Percentiles rank a stretch among this genome's conserved stretches.
phyloP scores from a whole-genome alignment of 2,888 invertebrate genomes.

The Rapana venosa region DNA sequence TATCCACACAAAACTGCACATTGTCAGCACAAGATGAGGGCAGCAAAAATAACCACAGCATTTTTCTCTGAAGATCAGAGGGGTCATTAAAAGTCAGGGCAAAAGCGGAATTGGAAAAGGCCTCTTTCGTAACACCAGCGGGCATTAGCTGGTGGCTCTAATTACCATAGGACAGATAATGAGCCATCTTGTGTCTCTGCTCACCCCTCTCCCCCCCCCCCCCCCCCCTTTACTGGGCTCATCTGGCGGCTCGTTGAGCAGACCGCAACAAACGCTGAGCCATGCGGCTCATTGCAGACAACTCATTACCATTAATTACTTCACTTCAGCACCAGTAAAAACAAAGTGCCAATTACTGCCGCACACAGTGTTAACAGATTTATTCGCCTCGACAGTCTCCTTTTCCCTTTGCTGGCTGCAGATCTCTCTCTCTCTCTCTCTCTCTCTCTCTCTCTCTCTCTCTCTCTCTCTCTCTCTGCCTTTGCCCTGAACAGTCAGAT shows the following conservation, averaged over 20 bases:
- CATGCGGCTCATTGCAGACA: neutral
- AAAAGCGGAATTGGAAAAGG: neutral
- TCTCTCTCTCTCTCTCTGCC: neutral
- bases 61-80: too few relatives aligned
- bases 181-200: constrained; percentile 2
- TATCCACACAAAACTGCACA: too few relatives aligned
- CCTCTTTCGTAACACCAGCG: constrained; percentile 1
- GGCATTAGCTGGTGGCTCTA: constrained; percentile 16
- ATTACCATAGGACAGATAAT: constrained; percentile 32
- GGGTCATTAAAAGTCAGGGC: too few relatives aligned
- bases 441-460: too few relatives aligned
- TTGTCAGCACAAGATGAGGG: too few relatives aligned
- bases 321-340: constrained; percentile 31
- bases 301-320: constrained; percentile 37
- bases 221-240: neutral
- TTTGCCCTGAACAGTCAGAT: neutral
- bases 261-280: constrained; percentile 23
- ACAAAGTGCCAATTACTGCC: constrained; percentile 35
- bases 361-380: constrained; percentile 37
- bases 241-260: neutral
- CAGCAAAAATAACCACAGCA: too few relatives aligned
- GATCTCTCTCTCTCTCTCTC: too few relatives aligned
- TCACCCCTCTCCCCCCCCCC: neutral
- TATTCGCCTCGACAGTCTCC: constrained; percentile 34
- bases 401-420: constrained; percentile 1